A percentile compares a stretch with the other conserved stretches of the same genome.
Evolutionary conservation across 2,113 vertebrate species (phyloP).

Genomic region (Dendropsophus ebraccatus): DNA sequence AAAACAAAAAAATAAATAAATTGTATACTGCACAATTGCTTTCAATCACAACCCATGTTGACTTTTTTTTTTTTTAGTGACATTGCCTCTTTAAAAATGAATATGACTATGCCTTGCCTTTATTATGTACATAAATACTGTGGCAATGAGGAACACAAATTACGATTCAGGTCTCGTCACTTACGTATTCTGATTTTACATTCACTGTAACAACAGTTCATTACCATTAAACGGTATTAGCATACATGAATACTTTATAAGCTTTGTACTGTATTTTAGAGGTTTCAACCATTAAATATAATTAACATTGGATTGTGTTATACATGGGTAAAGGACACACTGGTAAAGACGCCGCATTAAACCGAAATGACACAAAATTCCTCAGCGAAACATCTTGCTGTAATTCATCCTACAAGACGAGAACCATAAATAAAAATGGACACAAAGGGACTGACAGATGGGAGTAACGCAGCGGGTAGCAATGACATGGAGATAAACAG

Average conservation of each 20-base stretch:
- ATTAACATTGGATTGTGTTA: not conserved
- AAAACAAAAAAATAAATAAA: too few species aligned
- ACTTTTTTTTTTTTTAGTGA: too few species aligned
- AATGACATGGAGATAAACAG: not conserved
- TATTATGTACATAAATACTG: not conserved
- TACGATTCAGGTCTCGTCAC: not conserved
- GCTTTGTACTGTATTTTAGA: not conserved
- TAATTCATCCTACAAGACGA: not conserved
- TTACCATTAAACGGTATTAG: not conserved
- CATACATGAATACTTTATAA: not conserved
- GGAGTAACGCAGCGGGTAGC: not conserved
- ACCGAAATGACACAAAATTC: constrained; percentile 9
- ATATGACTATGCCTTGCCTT: too few species aligned
- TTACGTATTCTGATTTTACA: not conserved
- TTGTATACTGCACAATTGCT: too few species aligned
- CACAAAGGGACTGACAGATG: constrained; percentile 30
- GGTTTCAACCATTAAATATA: constrained; percentile 4
- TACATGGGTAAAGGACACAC: not conserved
- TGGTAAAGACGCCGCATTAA: constrained; percentile 17
- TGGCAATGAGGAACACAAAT: not conserved
- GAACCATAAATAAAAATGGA: constrained; percentile 26
- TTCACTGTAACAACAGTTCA: constrained; percentile 9
- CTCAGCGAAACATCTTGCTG: not conserved
- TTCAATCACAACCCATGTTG: too few species aligned
- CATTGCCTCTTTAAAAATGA: too few species aligned